Percentiles rank a stretch among this genome's conserved stretches.
phyloP scores from a whole-genome alignment of 2,888 invertebrate species.

The Idaea biselata region DNA sequence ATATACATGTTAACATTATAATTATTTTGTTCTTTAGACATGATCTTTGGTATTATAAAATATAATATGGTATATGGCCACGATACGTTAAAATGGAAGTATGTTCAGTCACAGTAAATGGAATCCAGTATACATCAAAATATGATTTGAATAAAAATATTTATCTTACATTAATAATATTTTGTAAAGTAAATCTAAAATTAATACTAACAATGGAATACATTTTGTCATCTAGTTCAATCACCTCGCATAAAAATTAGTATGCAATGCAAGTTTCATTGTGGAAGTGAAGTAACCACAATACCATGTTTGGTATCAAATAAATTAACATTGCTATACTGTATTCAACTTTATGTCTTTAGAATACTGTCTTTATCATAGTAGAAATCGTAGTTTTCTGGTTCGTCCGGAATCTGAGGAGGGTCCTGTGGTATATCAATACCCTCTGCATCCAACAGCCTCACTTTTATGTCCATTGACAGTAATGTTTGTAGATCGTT shows the following conservation, averaged over 20 bases:
- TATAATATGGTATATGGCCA: constrained; percentile 71
- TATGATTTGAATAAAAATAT: constrained; percentile 31
- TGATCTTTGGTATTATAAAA: constrained; percentile 73
- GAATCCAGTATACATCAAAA: constrained; percentile 40
- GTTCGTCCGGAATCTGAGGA: constrained; percentile 94
- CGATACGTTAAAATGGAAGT: constrained; percentile 58
- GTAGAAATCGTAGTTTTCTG: constrained; percentile 94
- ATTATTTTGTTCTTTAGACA: constrained; percentile 65
- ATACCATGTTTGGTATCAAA: constrained; percentile 22
- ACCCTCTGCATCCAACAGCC: constrained; percentile 96
- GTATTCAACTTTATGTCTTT: neutral
- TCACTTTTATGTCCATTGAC: constrained; percentile 97
- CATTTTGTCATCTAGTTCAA: constrained; percentile 21
- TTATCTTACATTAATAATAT: constrained; percentile 33
- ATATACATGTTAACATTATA: constrained; percentile 56
- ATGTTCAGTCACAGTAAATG: constrained; percentile 50
- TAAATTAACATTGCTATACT: neutral
- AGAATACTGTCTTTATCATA: constrained; percentile 77
- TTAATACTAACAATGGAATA: constrained; percentile 24
- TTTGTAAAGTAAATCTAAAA: constrained; percentile 26
- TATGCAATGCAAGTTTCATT: constrained; percentile 18
- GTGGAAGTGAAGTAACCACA: constrained; percentile 14
- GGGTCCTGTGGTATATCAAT: constrained; percentile 96
- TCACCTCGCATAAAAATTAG: constrained; percentile 19
- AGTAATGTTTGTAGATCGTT: constrained; percentile 95